Evolutionary conservation across 2,888 invertebrate species (phyloP).

Genomic region (Baccha elongata): DNA sequence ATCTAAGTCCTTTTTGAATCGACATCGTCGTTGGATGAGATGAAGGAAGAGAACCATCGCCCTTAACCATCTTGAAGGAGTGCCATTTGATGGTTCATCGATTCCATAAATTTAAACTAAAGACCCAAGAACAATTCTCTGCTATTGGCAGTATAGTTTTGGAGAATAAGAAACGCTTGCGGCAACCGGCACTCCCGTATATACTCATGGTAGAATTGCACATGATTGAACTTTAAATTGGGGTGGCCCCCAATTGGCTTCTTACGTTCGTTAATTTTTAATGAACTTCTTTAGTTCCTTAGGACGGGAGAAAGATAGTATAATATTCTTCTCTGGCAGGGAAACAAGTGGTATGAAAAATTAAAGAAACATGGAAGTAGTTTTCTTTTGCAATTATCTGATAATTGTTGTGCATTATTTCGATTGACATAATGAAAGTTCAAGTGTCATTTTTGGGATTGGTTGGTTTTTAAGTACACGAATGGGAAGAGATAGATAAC

Average conservation of each 20-base stretch:
- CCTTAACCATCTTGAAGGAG: slow-evolving; percentile 27
- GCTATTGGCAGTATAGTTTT: slow-evolving; percentile 10
- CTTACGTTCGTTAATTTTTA: slow-evolving; percentile 60
- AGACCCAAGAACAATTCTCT: slow-evolving; percentile 1
- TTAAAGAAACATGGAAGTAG: slow-evolving; percentile 37
- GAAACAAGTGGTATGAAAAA: not conserved
- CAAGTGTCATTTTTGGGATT: slow-evolving; percentile 3
- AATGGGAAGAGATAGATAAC: too few relatives aligned
- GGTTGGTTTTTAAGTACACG: too few relatives aligned
- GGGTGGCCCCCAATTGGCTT: slow-evolving; percentile 53
- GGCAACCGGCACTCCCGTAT: slow-evolving; percentile 45
- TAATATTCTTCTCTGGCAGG: not conserved
- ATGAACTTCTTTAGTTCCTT: slow-evolving; percentile 52
- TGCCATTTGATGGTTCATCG: slow-evolving; percentile 41
- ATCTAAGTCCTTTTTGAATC: slow-evolving; percentile 9
- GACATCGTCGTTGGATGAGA: not conserved
- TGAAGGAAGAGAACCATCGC: slow-evolving; percentile 22
- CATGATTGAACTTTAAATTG: slow-evolving; percentile 39
- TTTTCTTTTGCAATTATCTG: slow-evolving; percentile 57
- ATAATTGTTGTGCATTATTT: slow-evolving; percentile 55
- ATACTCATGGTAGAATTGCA: slow-evolving; percentile 22
- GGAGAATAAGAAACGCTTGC: slow-evolving; percentile 10
- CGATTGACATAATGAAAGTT: slow-evolving; percentile 27
- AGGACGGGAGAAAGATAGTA: slow-evolving; percentile 3
- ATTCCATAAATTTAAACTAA: slow-evolving; percentile 32